These are phyloP conservation scores for Capitella teleta DNA, from an alignment of 1,140 invertebrate species.

Conservation along the genomic window DNA sequence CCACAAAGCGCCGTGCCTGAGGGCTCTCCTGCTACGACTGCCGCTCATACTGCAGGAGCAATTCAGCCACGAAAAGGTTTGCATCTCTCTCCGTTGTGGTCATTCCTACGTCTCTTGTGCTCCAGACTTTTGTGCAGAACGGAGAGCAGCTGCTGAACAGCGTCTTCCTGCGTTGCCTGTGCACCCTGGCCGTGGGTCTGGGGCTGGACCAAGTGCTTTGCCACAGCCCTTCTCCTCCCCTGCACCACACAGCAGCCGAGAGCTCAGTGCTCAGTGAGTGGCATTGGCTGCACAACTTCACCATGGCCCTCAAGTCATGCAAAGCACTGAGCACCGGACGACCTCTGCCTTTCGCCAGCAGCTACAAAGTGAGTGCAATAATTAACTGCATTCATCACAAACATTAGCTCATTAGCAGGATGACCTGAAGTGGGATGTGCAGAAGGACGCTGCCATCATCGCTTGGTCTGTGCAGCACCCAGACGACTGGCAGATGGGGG, in stretches of 20 bases:
- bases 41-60: slow-evolving; percentile 49
- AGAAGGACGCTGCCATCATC: slow-evolving; percentile 54
- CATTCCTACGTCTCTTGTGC: background rate
- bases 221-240: slow-evolving; percentile 40
- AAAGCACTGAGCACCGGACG: slow-evolving; percentile 46
- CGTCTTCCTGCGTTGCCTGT: slow-evolving; percentile 51
- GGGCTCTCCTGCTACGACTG: slow-evolving; percentile 45
- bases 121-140: slow-evolving; percentile 41
- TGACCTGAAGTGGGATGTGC: slow-evolving; percentile 45
- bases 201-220: slow-evolving; percentile 49
- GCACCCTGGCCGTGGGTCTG: slow-evolving; percentile 48
- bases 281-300: slow-evolving; percentile 51
- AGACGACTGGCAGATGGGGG: slow-evolving; percentile 58
- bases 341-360: slow-evolving; percentile 32
- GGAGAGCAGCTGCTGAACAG: slow-evolving; percentile 54
- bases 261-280: slow-evolving; percentile 30
- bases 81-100: no score
- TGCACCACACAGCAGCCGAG: slow-evolving; percentile 37
- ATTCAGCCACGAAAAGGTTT: slow-evolving; percentile 49
- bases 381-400: no score
- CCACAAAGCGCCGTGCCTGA: slow-evolving; percentile 49
- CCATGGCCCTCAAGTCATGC: slow-evolving; percentile 47
- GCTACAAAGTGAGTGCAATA: no score
- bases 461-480: slow-evolving; percentile 51
- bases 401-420: background rate